Evolutionary conservation across 1,140 invertebrate species (phyloP).

Genomic region (Apis laboriosa): DNA sequence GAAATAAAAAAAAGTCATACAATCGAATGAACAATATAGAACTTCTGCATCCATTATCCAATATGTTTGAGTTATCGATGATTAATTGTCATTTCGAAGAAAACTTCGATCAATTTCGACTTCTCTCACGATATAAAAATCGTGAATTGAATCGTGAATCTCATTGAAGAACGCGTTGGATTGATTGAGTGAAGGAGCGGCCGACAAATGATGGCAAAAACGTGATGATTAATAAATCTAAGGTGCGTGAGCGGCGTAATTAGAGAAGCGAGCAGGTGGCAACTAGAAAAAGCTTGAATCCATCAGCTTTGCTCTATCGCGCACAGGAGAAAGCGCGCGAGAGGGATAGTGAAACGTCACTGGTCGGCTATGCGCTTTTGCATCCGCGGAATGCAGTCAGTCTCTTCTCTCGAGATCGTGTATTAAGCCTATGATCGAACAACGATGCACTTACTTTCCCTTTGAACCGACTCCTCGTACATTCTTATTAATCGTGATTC

Average conservation of each 20-base stretch:
- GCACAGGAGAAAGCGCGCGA: conserved; percentile 54
- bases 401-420: neutral
- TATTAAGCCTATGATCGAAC: neutral
- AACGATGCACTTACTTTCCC: neutral
- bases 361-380: conserved; percentile 14
- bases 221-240: conserved; percentile 46
- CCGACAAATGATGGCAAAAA: conserved; percentile 36
- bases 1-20: too few species aligned
- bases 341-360: conserved; percentile 64
- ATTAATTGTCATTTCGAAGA: too few species aligned
- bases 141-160: too few species aligned
- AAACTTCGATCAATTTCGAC: too few species aligned
- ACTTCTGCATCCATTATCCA: too few species aligned
- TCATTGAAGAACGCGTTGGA: neutral
- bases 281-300: conserved; percentile 44
- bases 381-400: conserved; percentile 29
- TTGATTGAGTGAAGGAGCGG: neutral
- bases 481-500: too few species aligned
- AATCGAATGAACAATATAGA: too few species aligned
- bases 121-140: too few species aligned
- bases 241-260: conserved; percentile 47
- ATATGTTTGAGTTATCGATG: too few species aligned
- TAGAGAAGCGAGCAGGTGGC: conserved; percentile 21
- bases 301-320: conserved; percentile 58
- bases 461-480: neutral